Percentiles rank a stretch among this genome's conserved stretches.
Evolutionary conservation across 64 coral and sea anemone genomes (phyloP).

Genomic region (Montipora efflorescens): DNA sequence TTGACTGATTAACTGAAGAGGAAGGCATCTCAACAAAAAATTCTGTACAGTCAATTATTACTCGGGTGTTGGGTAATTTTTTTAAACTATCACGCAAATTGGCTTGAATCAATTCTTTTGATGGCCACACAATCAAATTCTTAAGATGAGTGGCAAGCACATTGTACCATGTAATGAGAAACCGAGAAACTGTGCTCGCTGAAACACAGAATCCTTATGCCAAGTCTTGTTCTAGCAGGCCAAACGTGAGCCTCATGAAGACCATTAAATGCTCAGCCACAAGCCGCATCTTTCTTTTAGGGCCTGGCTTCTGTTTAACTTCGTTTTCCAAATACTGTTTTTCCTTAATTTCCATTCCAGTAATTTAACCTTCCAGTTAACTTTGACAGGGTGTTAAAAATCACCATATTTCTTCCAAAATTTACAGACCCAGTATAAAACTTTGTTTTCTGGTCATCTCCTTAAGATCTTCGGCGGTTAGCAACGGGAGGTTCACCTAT

Average conservation of each 20-base stretch:
- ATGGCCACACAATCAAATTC: slow-evolving; percentile 65
- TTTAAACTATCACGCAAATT: slow-evolving; percentile 20
- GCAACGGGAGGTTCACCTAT: too few relatives aligned
- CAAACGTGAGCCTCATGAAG: slow-evolving; percentile 58
- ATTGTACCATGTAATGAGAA: slow-evolving; percentile 57
- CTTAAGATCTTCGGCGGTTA: too few relatives aligned
- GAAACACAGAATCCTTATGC: slow-evolving; percentile 64
- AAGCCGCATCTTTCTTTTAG: slow-evolving; percentile 50
- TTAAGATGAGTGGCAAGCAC: slow-evolving; percentile 59
- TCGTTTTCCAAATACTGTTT: slow-evolving; percentile 46
- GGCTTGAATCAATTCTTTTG: slow-evolving; percentile 33
- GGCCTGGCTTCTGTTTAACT: slow-evolving; percentile 36
- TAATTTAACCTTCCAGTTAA: slow-evolving; percentile 49
- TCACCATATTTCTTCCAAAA: slow-evolving; percentile 68
- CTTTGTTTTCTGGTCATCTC: too few relatives aligned
- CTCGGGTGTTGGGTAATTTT: slow-evolving; percentile 34
- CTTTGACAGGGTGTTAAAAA: slow-evolving; percentile 52
- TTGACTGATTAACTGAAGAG: slow-evolving; percentile 24
- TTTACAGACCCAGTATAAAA: slow-evolving; percentile 73
- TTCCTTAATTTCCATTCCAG: too few relatives aligned
- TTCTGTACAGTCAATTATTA: slow-evolving; percentile 49
- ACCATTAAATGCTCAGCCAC: slow-evolving; percentile 56
- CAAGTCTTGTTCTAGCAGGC: slow-evolving; percentile 60
- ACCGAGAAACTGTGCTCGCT: slow-evolving; percentile 29
- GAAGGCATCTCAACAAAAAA: slow-evolving; percentile 43